These are phyloP conservation scores for Spisula subtruncata DNA, from an alignment of 2,888 invertebrate species.

Conservation along the genomic window DNA sequence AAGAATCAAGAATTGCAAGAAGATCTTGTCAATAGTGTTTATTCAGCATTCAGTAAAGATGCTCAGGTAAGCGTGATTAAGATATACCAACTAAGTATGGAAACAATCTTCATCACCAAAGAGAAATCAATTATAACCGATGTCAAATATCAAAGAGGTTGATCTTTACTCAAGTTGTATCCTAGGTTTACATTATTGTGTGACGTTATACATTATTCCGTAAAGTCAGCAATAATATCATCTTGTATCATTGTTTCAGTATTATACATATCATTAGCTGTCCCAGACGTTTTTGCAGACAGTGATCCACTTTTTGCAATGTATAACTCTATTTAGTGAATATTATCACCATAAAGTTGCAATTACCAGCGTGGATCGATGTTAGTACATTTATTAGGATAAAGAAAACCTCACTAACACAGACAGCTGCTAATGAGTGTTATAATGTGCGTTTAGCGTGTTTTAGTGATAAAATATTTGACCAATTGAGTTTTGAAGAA, in stretches of 20 bases:
- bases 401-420: neutral
- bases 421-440: neutral
- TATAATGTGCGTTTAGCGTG: conserved; percentile 5
- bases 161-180: neutral
- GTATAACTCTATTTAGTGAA: neutral
- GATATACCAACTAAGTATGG: no score
- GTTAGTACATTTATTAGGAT: neutral
- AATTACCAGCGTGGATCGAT: neutral
- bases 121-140: no score
- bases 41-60: no score
- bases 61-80: no score
- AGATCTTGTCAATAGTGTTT: no score
- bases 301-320: neutral
- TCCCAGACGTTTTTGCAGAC: neutral
- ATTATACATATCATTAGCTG: neutral
- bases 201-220: neutral
- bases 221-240: neutral
- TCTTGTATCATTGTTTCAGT: neutral
- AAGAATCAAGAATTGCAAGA: no score
- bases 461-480: no score
- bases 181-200: neutral
- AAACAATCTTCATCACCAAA: no score
- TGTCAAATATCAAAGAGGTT: neutral
- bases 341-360: neutral
- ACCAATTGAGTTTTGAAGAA: no score